Conservation (phyloP, 1,140 invertebrate genomes). For the Linepithema humile region DNA sequence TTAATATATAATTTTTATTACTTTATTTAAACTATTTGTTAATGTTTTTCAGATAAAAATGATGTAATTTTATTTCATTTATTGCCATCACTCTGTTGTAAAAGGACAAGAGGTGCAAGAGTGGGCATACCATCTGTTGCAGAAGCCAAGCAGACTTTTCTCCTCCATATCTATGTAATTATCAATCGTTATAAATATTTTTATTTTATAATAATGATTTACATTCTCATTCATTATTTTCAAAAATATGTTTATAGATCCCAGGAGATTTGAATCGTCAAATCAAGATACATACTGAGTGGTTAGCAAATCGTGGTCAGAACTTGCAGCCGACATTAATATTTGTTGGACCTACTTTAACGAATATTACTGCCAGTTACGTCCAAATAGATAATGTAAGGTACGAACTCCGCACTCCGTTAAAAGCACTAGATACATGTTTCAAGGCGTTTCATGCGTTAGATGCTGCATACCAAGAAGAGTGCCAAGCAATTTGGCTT, state of each 20-base stretch:
- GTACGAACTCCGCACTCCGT: neutral
- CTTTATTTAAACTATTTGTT: neutral
- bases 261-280: conserved; percentile 7
- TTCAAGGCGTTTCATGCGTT: neutral
- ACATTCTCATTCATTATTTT: too few relatives aligned
- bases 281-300: neutral
- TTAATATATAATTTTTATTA: neutral
- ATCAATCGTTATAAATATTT: neutral
- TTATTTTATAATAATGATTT: neutral
- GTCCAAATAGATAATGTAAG: neutral
- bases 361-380: conserved; percentile 19
- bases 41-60: neutral
- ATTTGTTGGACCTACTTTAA: neutral
- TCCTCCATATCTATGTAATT: neutral
- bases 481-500: neutral
- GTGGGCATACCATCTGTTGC: neutral
- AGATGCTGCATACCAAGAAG: neutral
- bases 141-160: neutral
- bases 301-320: neutral
- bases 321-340: neutral
- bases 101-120: neutral
- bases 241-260: conserved; percentile 12
- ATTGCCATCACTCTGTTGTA: neutral
- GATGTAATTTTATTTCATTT: neutral
- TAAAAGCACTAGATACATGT: conserved; percentile 5